Percentiles rank a stretch among this genome's conserved stretches.
Conservation (phyloP, 2,888 invertebrate species). For the Noctua janthina region DNA sequence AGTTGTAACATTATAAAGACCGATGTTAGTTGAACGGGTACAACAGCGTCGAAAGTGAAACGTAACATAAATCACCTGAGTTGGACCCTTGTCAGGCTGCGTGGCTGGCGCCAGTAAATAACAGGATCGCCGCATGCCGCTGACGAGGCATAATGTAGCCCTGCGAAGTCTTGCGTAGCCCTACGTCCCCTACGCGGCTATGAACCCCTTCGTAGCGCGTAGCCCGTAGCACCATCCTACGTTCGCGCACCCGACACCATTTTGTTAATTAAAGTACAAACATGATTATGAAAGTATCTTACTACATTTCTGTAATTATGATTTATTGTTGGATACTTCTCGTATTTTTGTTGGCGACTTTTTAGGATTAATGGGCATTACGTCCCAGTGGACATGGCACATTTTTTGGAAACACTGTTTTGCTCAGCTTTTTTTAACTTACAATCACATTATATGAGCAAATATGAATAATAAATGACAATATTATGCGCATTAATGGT, state of each 20-base stretch:
- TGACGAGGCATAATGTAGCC: constrained; percentile 70
- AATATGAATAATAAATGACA: background rate
- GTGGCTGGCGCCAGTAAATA: constrained; percentile 79
- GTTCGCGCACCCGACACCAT: constrained; percentile 37
- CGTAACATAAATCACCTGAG: constrained; percentile 86
- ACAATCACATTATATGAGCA: background rate
- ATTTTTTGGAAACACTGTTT: background rate
- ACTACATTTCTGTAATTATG: constrained; percentile 32
- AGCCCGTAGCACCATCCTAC: constrained; percentile 36
- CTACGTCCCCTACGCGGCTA: constrained; percentile 14
- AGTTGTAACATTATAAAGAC: constrained; percentile 51
- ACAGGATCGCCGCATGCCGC: constrained; percentile 77
- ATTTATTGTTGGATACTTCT: constrained; percentile 37
- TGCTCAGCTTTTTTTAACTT: background rate
- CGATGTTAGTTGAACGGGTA: constrained; percentile 70
- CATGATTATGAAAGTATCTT: constrained; percentile 43
- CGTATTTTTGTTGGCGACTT: constrained; percentile 24
- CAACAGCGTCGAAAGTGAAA: constrained; percentile 83
- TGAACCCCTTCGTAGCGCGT: constrained; percentile 37
- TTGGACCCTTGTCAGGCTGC: constrained; percentile 82
- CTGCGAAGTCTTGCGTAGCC: constrained; percentile 26
- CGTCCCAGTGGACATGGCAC: background rate
- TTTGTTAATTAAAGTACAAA: constrained; percentile 59
- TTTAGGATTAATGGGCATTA: constrained; percentile 8
- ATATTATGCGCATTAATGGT: background rate